Base-by-base conservation (phyloP, 2,888 invertebrate species). In the Cheilosia scutellata region DNA sequence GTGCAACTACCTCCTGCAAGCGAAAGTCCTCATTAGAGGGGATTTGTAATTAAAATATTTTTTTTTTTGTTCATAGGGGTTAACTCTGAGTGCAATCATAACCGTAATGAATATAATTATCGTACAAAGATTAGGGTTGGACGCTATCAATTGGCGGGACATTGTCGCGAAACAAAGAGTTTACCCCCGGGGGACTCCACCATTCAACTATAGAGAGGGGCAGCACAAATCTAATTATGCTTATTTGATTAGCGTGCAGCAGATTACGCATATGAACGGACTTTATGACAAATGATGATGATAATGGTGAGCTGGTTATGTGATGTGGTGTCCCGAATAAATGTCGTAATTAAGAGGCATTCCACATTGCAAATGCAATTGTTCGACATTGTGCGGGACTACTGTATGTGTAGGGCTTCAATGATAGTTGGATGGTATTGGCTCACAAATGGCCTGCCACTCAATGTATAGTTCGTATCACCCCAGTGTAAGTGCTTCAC, bases 231-330 rank as follows among this genome's bases (percentile, higher is more conserved):
- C 80, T 71, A 80, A 80, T 80, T 86, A 80, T 44, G 66, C 31
- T 86, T 80, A 86, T 86, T 86, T 86, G 80, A 86, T 86, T 86
- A 80, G 71, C 60, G 57, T 76, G 53, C 37, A 9, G 13, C 49
- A 57, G 13, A 20, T 33, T 13, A 71, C 53, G 7, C 66, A 62
- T 33, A 16, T 78, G 44, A 74, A 40, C 37, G 51, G 72, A 68
- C 74, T 51, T 68, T 78, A 70, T 79, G 75, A 71, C 75, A 84
- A 75, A 76, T 63, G 49, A 49, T 78, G 74, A 57, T 68, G 68
- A 25, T 51, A 51, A 51, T 63, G 58, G 42, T 29, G 42, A 29
- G 29, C 58, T 42, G 40, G 20, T 55, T 60, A 60, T 70, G 42
- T 6, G 13, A 33, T 49, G 13, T 31, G 13, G 49, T 49, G 20